Conservation (phyloP, 2,797 vertebrate species). For the Taeniopygia guttata region DNA sequence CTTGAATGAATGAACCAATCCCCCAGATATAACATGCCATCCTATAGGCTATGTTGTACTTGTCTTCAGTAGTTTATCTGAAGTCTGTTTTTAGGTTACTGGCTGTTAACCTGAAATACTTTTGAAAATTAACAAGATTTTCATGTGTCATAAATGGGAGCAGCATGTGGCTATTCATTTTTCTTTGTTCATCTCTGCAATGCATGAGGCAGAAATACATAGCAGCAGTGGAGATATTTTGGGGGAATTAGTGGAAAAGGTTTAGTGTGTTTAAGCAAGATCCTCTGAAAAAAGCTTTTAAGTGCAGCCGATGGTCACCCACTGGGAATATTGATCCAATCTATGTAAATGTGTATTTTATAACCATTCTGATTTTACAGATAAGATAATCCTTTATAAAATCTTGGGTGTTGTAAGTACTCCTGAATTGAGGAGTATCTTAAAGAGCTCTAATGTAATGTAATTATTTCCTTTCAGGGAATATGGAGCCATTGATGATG, state of each 20-base stretch:
- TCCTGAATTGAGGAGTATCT: not conserved
- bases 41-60: not conserved
- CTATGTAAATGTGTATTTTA: conserved; percentile 9
- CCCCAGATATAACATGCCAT: not conserved
- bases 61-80: not conserved
- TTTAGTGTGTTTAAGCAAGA: not conserved
- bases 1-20: not conserved
- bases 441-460: conserved; percentile 22
- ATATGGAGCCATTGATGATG: conserved; percentile 93
- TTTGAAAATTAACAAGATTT: not conserved
- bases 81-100: not conserved
- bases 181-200: not conserved
- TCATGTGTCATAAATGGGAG: not conserved
- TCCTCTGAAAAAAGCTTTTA: not conserved
- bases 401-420: not conserved
- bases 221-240: not conserved
- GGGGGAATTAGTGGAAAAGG: not conserved
- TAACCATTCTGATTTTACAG: conserved; percentile 4
- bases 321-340: not conserved
- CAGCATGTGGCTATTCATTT: not conserved
- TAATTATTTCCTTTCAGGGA: conserved; percentile 81
- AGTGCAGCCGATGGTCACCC: not conserved
- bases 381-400: not conserved
- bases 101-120: not conserved
- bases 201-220: not conserved